Conservation (phyloP, 2,797 vertebrate genomes). For the Oryzias dopingdopingensis region DNA sequence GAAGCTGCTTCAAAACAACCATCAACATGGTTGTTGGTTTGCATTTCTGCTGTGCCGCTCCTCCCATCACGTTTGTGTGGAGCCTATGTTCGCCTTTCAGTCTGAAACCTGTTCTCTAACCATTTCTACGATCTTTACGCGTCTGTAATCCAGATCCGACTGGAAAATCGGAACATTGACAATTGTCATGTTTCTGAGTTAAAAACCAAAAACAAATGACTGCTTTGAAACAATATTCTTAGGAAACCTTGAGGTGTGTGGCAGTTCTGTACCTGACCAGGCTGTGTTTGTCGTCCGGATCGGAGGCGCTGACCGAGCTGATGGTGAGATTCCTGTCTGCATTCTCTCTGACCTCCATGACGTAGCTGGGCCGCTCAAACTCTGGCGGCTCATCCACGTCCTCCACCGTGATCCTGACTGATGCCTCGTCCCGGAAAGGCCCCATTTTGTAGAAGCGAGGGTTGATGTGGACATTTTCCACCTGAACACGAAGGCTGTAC, state of each 20-base stretch:
- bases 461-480: constrained; percentile 84
- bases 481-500: constrained; percentile 88
- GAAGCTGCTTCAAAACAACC: too few species aligned
- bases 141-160: too few species aligned
- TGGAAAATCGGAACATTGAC: background rate
- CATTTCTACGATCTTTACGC: too few species aligned
- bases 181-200: background rate
- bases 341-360: constrained; percentile 90
- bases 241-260: background rate
- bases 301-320: constrained; percentile 85
- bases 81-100: too few species aligned
- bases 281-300: constrained; percentile 85
- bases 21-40: too few species aligned
- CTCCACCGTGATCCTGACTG: constrained; percentile 85
- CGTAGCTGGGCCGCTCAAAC: constrained; percentile 83
- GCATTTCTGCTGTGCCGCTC: too few species aligned
- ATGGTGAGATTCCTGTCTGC: constrained; percentile 78
- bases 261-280: constrained; percentile 82
- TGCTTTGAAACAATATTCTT: background rate
- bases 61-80: too few species aligned
- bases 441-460: constrained; percentile 84
- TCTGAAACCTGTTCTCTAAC: too few species aligned
- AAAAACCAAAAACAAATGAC: background rate
- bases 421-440: constrained; percentile 87
- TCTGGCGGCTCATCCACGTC: constrained; percentile 91